These are phyloP conservation scores for Andrena haemorrhoa DNA, from an alignment of 2,888 invertebrate species.

Conservation along the genomic window DNA sequence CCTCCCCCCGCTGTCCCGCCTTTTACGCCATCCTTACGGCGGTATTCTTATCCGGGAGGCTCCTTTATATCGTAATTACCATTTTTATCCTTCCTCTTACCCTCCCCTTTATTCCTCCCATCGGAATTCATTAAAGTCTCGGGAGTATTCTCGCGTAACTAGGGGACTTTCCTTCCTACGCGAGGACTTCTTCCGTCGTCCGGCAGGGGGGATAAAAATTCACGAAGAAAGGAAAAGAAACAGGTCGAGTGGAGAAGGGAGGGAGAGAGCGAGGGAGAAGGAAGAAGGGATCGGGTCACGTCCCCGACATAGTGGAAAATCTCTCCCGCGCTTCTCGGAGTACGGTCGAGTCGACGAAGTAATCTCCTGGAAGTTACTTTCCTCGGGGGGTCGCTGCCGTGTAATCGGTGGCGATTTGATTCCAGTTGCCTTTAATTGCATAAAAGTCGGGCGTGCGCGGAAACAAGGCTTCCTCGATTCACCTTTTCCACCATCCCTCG, in stretches of 20 bases:
- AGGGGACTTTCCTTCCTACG: constrained; percentile 71
- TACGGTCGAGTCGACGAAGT: constrained; percentile 54
- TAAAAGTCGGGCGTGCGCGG: constrained; percentile 9
- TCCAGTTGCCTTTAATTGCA: constrained; percentile 62
- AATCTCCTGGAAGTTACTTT: constrained; percentile 67
- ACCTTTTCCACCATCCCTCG: background rate
- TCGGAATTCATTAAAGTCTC: constrained; percentile 83
- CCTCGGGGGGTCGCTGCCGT: constrained; percentile 24
- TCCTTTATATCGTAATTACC: constrained; percentile 83
- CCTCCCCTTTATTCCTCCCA: constrained; percentile 72
- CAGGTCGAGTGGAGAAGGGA: background rate
- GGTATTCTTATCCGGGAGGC: constrained; percentile 77
- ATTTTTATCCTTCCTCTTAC: constrained; percentile 79
- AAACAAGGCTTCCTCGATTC: constrained; percentile 8
- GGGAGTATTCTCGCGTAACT: constrained; percentile 78
- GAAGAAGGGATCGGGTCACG: constrained; percentile 53
- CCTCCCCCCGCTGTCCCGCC: constrained; percentile 40
- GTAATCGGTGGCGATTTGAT: constrained; percentile 60
- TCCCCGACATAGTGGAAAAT: constrained; percentile 57
- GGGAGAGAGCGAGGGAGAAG: background rate
- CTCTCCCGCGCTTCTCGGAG: constrained; percentile 37
- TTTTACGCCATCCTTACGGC: constrained; percentile 61
- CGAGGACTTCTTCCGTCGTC: constrained; percentile 46
- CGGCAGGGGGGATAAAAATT: constrained; percentile 51
- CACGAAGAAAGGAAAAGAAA: constrained; percentile 20